These are phyloP conservation scores for Actenoides hombroni DNA, from an alignment of 2,113 vertebrate genomes.

Conservation along the genomic window DNA sequence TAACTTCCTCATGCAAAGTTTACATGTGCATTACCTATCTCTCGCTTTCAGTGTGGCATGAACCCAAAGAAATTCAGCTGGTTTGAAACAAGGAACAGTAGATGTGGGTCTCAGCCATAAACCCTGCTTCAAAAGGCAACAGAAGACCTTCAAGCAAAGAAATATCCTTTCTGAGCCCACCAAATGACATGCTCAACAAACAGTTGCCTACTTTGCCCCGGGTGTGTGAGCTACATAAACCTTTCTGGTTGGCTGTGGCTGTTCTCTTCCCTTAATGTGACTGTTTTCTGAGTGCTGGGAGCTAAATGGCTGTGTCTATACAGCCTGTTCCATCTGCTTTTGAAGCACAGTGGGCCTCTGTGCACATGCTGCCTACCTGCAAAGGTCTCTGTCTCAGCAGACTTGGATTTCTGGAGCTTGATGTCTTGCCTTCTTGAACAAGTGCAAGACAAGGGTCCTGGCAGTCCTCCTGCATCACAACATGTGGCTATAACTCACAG, in stretches of 20 bases:
- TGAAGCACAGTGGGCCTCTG: not conserved
- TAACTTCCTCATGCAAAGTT: not conserved
- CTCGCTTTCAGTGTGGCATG: not conserved
- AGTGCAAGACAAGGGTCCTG: not conserved
- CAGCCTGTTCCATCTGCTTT: not conserved
- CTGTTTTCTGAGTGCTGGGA: not conserved
- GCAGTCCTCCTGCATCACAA: not conserved
- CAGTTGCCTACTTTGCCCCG: not conserved
- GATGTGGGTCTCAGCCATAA: not conserved
- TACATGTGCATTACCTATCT: not conserved
- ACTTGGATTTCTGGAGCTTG: not conserved
- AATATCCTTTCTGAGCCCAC: not conserved
- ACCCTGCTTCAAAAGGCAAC: not conserved
- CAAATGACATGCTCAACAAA: not conserved
- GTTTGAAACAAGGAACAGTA: not conserved
- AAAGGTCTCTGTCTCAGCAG: not conserved
- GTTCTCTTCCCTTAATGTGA: accelerated
- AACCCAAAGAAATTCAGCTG: not conserved
- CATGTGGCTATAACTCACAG: accelerated
- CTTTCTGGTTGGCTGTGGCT: not conserved
- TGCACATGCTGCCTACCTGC: not conserved
- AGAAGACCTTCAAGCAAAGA: not conserved
- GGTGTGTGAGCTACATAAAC: not conserved
- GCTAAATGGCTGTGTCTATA: not conserved
- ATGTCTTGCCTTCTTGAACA: not conserved